Percentiles rank a stretch among this genome's conserved stretches.
These are phyloP conservation scores for Hyles euphorbiae DNA, from an alignment of 1,140 invertebrate species.

Conservation along the genomic window DNA sequence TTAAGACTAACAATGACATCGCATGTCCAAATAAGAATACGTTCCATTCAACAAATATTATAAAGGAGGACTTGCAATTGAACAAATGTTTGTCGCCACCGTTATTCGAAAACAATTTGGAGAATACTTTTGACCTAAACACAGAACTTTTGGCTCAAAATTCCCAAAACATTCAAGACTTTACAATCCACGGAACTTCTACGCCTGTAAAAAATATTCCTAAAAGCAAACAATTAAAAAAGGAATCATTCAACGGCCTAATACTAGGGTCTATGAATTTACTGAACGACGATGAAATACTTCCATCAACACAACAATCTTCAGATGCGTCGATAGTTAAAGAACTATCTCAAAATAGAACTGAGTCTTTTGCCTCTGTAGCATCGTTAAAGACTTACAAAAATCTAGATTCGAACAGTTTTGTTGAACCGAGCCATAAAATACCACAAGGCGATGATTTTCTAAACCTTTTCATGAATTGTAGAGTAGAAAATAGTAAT, in stretches of 20 bases:
- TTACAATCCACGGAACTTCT: no score
- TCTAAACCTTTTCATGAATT: constrained; percentile 35
- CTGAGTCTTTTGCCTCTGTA: constrained; percentile 36
- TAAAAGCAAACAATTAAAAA: constrained; percentile 10
- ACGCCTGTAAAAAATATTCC: no score
- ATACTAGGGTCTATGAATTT: constrained; percentile 43
- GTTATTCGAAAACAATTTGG: not conserved
- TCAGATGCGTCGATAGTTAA: constrained; percentile 17
- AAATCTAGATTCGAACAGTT: constrained; percentile 51
- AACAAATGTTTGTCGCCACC: no score
- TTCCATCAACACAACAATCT: constrained; percentile 14
- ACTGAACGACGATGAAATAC: constrained; percentile 36
- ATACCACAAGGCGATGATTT: constrained; percentile 38
- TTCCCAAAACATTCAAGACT: no score
- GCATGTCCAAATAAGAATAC: no score
- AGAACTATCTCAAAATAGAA: constrained; percentile 22
- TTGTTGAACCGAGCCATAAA: constrained; percentile 16
- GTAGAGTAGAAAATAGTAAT: constrained; percentile 4
- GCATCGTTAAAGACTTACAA: constrained; percentile 47
- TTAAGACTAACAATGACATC: not conserved
- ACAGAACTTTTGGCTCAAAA: not conserved
- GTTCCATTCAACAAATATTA: no score
- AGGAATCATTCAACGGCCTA: constrained; percentile 26
- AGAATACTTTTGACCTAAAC: not conserved
- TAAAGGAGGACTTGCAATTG: no score